phyloP scores from a whole-genome alignment of 2,888 invertebrate species.

The Nasonovia ribisnigri region DNA sequence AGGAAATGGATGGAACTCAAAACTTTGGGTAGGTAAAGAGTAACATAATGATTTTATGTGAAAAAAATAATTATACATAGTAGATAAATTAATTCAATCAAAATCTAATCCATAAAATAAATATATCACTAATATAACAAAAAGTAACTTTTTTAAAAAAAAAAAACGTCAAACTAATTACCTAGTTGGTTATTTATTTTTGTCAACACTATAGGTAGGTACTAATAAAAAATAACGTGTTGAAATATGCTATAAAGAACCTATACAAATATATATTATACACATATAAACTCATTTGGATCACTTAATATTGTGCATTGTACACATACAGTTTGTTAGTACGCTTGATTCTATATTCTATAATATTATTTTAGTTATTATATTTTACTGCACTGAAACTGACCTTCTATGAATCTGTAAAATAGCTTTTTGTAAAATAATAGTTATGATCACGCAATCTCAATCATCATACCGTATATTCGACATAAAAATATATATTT shows the following conservation, averaged over 20 bases:
- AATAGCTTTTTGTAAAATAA: background rate
- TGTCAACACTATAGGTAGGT: background rate
- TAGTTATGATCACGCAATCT: background rate
- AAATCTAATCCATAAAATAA: background rate
- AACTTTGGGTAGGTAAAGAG: background rate
- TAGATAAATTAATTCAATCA: background rate
- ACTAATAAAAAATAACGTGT: background rate
- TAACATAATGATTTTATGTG: background rate
- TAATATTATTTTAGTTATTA: background rate
- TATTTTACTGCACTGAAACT: background rate
- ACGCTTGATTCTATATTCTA: background rate
- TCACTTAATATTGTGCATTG: background rate
- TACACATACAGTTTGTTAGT: background rate
- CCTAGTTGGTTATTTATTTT: background rate
- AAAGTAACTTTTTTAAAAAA: background rate
- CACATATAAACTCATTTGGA: background rate
- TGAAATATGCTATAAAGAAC: background rate
- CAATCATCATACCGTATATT: background rate
- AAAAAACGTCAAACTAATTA: background rate
- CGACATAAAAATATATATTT: background rate
- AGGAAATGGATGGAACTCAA: background rate
- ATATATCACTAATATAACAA: background rate
- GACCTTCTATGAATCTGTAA: background rate
- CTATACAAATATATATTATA: background rate
- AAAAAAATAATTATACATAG: background rate